Base-by-base conservation (phyloP, 64 coral and sea anemone genomes). In the Orbicella faveolata region DNA sequence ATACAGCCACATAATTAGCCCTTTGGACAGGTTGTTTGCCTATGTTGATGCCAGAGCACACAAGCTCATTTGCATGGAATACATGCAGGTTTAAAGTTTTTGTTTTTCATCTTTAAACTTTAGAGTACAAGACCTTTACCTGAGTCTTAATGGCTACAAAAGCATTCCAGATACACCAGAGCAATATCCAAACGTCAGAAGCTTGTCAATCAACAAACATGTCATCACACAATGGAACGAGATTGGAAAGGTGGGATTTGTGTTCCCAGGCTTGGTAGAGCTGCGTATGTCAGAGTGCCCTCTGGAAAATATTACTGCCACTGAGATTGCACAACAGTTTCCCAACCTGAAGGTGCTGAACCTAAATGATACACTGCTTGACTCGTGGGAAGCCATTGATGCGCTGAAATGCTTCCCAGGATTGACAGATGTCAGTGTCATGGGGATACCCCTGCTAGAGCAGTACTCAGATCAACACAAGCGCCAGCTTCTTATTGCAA, bases 71-170 rank as follows among this genome's bases (percentile, higher is more conserved):
- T 69, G 9, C 20, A 69, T 5, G 64, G 18, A 67, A 18, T 3
- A 17, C 7, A 8, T 9, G 3, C 9, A n/a, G 20, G 23, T 33
- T 61, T 62, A 19, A 1, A 57, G 25, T 51, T 80, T 26, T 53
- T 13, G 39, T 41, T 51, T 80, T 13, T 53, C 39, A 41, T 13
- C 9, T 80, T n/a, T 26, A 34, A 19, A 30, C 78, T 53, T 76
- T 51, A 94, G 96, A 52, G 61, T 94, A 14, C 73, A 98, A 62
- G 96, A 95, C 18, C 64, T 98, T 1, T 95, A 88, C 63, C 54
- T 99, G 3, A 99, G 97, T 69, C 94, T 95, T 9, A 99, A 99
- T 75, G 97, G 89, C 61, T 99, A 99, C 62, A 63, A 52, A 17
- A 52, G 30, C 37, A 68, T 99, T 41, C 94, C 97, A 5, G 74